These are phyloP conservation scores for Rhinoderma darwinii DNA, from an alignment of 2,113 vertebrate species.

Conservation along the genomic window DNA sequence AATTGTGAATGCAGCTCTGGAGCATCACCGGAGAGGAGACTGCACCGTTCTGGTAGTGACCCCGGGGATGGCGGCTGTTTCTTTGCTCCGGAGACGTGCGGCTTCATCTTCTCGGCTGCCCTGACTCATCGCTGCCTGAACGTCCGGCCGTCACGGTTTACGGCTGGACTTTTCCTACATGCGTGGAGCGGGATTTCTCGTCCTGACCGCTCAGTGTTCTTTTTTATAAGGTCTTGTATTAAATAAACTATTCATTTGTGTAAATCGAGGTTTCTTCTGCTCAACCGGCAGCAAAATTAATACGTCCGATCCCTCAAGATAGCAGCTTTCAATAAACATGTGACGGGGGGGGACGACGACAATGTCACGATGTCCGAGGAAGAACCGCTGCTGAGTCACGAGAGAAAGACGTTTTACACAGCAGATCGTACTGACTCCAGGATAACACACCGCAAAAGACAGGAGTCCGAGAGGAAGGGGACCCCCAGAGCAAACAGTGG, in stretches of 20 bases:
- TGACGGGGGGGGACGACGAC: too few relatives aligned
- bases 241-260: constrained; percentile 14
- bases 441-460: too few relatives aligned
- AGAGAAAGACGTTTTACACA: too few relatives aligned
- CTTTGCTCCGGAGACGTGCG: neutral
- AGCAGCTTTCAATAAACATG: neutral
- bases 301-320: neutral
- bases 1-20: neutral
- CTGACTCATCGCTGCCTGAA: neutral
- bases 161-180: neutral
- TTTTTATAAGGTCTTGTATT: constrained; percentile 1
- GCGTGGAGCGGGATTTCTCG: neutral
- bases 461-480: too few relatives aligned
- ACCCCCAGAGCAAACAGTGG: too few relatives aligned
- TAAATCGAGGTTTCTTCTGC: neutral
- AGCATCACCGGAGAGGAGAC: neutral
- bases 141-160: neutral
- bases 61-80: neutral
- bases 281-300: neutral
- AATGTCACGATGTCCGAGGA: too few relatives aligned
- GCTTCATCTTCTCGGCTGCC: neutral
- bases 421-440: too few relatives aligned
- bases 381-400: too few relatives aligned
- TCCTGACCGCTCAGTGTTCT: neutral
- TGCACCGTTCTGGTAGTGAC: neutral